phyloP scores from a whole-genome alignment of 2,113 vertebrate genomes.

The Acanthisitta chloris region DNA sequence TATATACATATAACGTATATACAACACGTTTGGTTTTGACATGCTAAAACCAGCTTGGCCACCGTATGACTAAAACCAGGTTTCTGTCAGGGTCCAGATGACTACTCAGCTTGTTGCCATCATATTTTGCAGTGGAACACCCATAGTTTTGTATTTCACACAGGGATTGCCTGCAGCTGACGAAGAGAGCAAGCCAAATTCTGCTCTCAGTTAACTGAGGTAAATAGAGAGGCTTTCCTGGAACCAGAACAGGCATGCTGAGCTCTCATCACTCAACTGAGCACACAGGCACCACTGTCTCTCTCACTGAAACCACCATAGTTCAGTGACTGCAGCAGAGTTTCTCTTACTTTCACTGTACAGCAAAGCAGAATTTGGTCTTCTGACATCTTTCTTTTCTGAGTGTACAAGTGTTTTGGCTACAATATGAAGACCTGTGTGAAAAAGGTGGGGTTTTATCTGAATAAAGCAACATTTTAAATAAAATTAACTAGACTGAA shows the following conservation, averaged over 20 bases:
- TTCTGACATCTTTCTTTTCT: conserved; percentile 41
- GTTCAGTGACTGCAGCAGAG: neutral
- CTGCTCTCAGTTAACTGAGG: neutral
- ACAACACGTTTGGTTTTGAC: neutral
- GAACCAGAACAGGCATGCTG: conserved; percentile 4
- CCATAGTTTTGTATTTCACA: conserved; percentile 65
- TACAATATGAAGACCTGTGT: neutral
- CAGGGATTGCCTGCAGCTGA: conserved; percentile 66
- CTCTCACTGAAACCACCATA: neutral
- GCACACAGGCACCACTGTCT: neutral
- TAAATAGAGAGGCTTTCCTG: neutral
- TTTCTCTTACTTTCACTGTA: neutral
- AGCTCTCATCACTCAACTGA: neutral
- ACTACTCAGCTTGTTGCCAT: conserved; percentile 71
- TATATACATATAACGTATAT: too few species aligned
- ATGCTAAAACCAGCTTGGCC: neutral
- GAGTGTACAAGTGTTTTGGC: neutral
- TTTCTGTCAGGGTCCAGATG: conserved; percentile 73
- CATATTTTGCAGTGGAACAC: conserved; percentile 56
- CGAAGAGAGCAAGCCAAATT: neutral
- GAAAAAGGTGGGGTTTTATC: neutral
- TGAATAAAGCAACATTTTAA: neutral
- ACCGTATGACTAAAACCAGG: neutral
- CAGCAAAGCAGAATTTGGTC: neutral
- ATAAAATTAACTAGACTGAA: neutral